These are phyloP conservation scores for Vollenhovia emeryi DNA, from an alignment of 1,140 invertebrate species.

Conservation along the genomic window DNA sequence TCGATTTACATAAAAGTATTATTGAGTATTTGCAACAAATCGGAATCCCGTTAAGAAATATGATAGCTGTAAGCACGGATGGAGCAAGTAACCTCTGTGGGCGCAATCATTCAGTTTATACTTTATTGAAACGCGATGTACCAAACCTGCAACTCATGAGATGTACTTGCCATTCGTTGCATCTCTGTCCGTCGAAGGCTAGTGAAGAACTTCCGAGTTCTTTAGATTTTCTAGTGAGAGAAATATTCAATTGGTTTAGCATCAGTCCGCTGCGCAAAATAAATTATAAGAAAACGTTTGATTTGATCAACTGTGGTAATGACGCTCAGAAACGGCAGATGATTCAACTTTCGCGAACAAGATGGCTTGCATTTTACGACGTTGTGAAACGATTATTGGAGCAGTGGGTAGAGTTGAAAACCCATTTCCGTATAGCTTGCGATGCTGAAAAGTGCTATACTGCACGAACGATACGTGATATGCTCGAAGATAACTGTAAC, in stretches of 20 bases:
- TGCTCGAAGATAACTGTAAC: background rate
- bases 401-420: background rate
- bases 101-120: background rate
- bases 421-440: background rate
- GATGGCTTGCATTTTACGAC: background rate
- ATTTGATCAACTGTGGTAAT: background rate
- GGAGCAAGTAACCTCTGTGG: background rate
- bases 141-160: background rate
- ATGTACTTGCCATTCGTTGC: background rate
- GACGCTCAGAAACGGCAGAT: background rate
- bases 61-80: background rate
- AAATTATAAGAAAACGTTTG: slow-evolving; percentile 8
- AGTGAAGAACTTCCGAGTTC: background rate
- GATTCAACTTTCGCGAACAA: background rate
- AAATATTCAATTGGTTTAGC: background rate
- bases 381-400: background rate
- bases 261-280: background rate
- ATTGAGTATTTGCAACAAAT: background rate
- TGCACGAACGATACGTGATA: background rate
- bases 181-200: background rate
- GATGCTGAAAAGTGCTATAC: background rate
- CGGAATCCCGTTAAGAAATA: background rate
- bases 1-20: background rate
- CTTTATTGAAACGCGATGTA: background rate
- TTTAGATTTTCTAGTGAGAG: background rate